A percentile compares a stretch with the other conserved stretches of the same genome.
These are phyloP conservation scores for Aythya baeri DNA, from an alignment of 2,113 vertebrate species.

Conservation along the genomic window DNA sequence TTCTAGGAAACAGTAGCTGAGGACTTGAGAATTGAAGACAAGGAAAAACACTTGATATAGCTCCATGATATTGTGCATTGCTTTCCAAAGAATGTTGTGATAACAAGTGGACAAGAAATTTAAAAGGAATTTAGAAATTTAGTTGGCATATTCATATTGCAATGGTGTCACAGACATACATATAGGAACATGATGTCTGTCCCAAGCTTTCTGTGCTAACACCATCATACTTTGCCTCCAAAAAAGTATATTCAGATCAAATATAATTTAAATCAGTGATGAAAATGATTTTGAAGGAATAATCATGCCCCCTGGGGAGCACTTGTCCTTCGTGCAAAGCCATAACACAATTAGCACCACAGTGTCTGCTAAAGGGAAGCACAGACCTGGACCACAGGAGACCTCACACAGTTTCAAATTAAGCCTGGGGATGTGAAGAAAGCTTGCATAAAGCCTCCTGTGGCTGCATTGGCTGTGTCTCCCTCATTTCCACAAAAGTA, in stretches of 20 bases:
- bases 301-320: background rate
- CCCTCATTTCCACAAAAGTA: background rate
- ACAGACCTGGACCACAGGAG: background rate
- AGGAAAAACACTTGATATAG: constrained; percentile 3
- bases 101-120: background rate
- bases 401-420: background rate
- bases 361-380: background rate
- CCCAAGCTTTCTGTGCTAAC: background rate
- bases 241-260: background rate
- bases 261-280: background rate
- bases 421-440: background rate
- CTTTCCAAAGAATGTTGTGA: background rate
- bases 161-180: background rate
- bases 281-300: constrained; percentile 1
- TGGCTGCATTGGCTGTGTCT: background rate
- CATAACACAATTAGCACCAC: background rate
- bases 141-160: background rate
- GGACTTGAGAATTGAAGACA: background rate
- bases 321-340: background rate
- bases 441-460: background rate
- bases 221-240: background rate
- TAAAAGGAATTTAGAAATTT: background rate
- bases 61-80: background rate
- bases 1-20: constrained; percentile 51
- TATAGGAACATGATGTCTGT: fast-evolving